phyloP scores from a whole-genome alignment of 2,113 vertebrate species.

The Cardinalis cardinalis region DNA sequence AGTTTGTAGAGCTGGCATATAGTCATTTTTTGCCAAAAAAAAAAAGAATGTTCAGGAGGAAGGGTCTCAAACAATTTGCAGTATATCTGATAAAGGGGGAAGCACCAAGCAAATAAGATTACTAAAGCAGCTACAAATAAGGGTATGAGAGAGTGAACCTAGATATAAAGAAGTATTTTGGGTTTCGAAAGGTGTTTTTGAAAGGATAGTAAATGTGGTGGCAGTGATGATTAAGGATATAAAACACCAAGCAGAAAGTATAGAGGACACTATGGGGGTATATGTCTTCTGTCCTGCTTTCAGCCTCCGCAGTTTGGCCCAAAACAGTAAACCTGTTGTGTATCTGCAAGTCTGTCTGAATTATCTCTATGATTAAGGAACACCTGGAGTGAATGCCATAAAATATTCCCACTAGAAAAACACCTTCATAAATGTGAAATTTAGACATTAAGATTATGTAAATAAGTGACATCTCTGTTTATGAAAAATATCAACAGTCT shows the following conservation, averaged over 20 bases:
- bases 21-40: not conserved
- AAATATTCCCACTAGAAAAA: not conserved
- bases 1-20: not conserved
- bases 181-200: accelerated
- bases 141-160: not conserved
- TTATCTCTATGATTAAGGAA: not conserved
- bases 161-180: not conserved
- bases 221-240: not conserved
- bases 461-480: not conserved
- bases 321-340: not conserved
- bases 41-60: not conserved
- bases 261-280: not conserved
- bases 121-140: not conserved
- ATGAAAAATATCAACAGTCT: not conserved
- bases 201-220: not conserved
- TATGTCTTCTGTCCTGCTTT: not conserved
- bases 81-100: not conserved
- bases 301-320: not conserved
- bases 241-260: not conserved
- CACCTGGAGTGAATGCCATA: not conserved
- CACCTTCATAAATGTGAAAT: not conserved
- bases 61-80: not conserved
- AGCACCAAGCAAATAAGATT: not conserved
- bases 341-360: not conserved
- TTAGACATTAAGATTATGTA: not conserved